phyloP scores from a whole-genome alignment of 2,113 vertebrate species.

The Eulacestoma nigropectus region DNA sequence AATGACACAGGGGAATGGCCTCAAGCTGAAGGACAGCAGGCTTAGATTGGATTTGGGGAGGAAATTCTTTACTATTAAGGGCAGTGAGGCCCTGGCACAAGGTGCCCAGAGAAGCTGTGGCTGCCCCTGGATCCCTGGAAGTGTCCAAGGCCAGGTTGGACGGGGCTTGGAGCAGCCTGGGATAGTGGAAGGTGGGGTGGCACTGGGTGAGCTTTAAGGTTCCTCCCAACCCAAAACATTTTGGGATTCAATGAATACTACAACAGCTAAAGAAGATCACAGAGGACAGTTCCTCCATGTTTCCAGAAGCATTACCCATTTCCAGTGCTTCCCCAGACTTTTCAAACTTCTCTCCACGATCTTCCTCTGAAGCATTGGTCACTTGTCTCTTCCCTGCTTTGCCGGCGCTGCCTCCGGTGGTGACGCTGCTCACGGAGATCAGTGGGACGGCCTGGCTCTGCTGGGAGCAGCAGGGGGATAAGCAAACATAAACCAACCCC shows the following conservation, averaged over 20 bases:
- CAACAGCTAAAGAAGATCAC: neutral
- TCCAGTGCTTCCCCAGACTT: slow-evolving; percentile 59
- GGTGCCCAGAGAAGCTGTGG: neutral
- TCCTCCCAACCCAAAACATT: neutral
- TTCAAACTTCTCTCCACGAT: slow-evolving; percentile 40
- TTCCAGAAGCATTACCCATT: slow-evolving; percentile 61
- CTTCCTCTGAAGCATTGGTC: slow-evolving; percentile 66
- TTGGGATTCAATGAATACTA: neutral
- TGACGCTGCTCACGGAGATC: slow-evolving; percentile 77
- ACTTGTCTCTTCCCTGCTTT: slow-evolving; percentile 69
- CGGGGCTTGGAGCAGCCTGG: neutral
- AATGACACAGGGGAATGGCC: neutral
- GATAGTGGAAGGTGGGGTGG: neutral
- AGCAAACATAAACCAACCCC: neutral
- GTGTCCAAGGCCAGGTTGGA: neutral
- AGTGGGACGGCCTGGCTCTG: slow-evolving; percentile 86
- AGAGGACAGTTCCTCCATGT: neutral
- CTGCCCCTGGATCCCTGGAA: neutral
- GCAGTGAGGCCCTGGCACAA: neutral
- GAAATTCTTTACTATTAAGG: neutral
- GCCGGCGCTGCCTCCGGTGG: slow-evolving; percentile 57
- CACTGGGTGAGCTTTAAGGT: accelerated
- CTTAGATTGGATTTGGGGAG: neutral
- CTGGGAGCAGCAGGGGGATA: slow-evolving; percentile 41
- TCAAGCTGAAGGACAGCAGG: neutral